phyloP scores from a whole-genome alignment of 2,113 vertebrate species.

The Sylvia atricapilla region DNA sequence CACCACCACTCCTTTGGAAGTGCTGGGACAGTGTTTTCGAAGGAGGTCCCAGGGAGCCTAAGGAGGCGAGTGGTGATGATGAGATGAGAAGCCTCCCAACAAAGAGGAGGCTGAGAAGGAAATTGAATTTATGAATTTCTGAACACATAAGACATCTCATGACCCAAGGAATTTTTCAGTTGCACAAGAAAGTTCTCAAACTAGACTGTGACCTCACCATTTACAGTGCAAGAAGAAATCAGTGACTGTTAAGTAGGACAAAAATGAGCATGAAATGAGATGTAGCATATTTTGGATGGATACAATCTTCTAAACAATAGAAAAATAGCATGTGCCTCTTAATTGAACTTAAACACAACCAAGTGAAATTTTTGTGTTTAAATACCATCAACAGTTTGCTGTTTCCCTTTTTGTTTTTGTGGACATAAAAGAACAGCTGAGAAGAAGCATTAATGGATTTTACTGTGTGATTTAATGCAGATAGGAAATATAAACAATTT shows the following conservation, averaged over 20 bases:
- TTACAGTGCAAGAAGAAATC: background rate
- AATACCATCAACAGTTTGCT: background rate
- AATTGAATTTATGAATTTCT: background rate
- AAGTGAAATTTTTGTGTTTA: background rate
- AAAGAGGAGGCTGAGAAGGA: background rate
- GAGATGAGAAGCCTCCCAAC: background rate
- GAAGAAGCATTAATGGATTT: background rate
- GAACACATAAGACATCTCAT: background rate
- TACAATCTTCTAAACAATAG: background rate
- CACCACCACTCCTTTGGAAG: background rate
- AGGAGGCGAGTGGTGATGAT: background rate
- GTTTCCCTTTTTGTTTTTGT: background rate
- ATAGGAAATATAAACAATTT: background rate
- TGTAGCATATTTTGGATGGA: background rate
- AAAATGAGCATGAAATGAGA: background rate
- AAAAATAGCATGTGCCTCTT: background rate
- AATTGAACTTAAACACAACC: background rate
- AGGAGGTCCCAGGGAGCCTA: accelerated
- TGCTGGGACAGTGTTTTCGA: background rate
- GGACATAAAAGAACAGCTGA: background rate
- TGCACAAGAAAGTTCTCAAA: background rate
- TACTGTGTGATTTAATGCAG: background rate
- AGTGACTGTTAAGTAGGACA: background rate
- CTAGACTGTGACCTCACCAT: background rate
- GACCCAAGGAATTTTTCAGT: background rate